Evolutionary conservation across 2,797 vertebrate genomes (phyloP).

Genomic region (Valencia hispanica): DNA sequence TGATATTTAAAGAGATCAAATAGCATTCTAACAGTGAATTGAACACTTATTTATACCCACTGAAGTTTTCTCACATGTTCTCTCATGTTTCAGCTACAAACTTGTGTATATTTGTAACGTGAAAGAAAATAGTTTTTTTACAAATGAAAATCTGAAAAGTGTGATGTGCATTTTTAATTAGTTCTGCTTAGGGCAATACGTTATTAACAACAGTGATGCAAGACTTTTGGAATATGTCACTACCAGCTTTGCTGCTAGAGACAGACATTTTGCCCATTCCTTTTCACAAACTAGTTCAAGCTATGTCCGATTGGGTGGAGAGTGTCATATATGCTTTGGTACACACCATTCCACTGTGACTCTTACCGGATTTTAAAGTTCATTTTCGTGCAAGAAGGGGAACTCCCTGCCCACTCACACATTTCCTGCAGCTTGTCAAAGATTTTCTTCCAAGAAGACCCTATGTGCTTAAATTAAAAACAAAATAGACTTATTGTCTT

Average conservation of each 20-base stretch:
- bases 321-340: background rate
- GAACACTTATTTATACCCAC: too few relatives aligned
- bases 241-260: too few relatives aligned
- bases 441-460: background rate
- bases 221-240: too few relatives aligned
- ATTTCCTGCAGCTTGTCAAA: background rate
- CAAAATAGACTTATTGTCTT: background rate
- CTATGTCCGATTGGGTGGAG: background rate
- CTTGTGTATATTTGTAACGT: background rate
- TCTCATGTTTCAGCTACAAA: background rate
- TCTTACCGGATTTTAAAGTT: background rate
- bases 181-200: too few relatives aligned
- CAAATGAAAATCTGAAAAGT: background rate
- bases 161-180: too few relatives aligned
- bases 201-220: too few relatives aligned
- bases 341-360: background rate
- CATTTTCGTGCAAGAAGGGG: background rate
- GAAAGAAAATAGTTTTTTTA: background rate
- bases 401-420: background rate
- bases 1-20: background rate
- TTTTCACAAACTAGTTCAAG: too few relatives aligned
- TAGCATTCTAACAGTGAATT: background rate
- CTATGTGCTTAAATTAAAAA: background rate
- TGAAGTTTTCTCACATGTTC: background rate
- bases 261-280: too few relatives aligned